A percentile compares a stretch with the other conserved stretches of the same genome.
These are phyloP conservation scores for Girardinichthys multiradiatus DNA, from an alignment of 2,113 vertebrate species.

Conservation along the genomic window DNA sequence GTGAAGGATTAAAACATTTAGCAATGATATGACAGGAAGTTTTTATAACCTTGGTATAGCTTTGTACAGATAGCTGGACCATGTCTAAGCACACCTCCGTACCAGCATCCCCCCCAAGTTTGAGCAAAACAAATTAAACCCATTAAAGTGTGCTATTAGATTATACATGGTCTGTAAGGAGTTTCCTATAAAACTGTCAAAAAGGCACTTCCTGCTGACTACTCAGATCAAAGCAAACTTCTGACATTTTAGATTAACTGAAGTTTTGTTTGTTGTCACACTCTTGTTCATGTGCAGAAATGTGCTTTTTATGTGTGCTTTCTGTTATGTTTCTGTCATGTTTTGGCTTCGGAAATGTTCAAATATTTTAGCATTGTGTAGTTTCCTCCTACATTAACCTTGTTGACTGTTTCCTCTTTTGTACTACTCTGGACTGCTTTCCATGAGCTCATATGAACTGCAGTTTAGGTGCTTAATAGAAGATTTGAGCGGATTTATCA, in stretches of 20 bases:
- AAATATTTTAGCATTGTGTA: no score
- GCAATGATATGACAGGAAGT: not conserved
- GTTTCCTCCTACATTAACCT: not conserved
- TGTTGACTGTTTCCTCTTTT: not conserved
- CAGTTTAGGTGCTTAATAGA: no score
- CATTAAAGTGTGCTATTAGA: not conserved
- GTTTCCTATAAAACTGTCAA: not conserved
- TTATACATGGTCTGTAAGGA: not conserved
- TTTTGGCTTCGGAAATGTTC: not conserved
- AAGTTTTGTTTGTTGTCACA: not conserved
- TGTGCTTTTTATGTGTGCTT: not conserved
- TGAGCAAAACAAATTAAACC: not conserved
- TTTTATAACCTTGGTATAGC: not conserved
- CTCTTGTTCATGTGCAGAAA: slow-evolving; percentile 3
- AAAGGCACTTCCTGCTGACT: not conserved
- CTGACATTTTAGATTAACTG: slow-evolving; percentile 19
- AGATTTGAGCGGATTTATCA: no score
- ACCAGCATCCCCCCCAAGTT: not conserved
- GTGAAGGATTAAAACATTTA: not conserved
- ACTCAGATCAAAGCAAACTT: slow-evolving; percentile 17
- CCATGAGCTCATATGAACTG: no score
- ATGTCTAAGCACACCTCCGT: not conserved
- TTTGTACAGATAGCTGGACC: not conserved
- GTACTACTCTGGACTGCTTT: no score
- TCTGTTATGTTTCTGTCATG: not conserved